Percentiles rank a stretch among this genome's conserved stretches.
phyloP scores from a whole-genome alignment of 2,888 invertebrate species.

The Nymphalis c-album region DNA sequence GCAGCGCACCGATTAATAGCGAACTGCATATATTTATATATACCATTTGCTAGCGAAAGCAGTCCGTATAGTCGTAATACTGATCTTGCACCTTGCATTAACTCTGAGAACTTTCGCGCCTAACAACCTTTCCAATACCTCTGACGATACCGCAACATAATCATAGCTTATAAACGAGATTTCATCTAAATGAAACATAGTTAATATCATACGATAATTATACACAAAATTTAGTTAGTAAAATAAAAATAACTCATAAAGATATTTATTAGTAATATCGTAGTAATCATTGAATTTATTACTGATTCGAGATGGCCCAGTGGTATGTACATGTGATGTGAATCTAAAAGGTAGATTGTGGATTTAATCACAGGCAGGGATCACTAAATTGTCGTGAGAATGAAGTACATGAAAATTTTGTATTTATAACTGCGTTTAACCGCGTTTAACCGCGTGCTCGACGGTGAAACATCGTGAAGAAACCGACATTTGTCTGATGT shows the following conservation, averaged over 20 bases:
- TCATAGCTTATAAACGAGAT: slow-evolving; percentile 21
- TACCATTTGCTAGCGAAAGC: slow-evolving; percentile 62
- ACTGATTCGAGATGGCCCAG: too few species aligned
- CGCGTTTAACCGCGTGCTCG: too few species aligned
- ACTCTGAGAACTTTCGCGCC: slow-evolving; percentile 72
- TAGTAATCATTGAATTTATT: too few species aligned
- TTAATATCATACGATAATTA: background rate
- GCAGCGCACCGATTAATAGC: background rate
- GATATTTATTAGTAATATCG: too few species aligned
- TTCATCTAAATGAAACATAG: slow-evolving; percentile 4
- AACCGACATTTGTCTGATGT: too few species aligned
- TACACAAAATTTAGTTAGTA: background rate
- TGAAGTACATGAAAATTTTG: too few species aligned
- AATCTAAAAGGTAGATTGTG: too few species aligned
- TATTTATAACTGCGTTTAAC: too few species aligned
- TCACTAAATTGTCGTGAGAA: too few species aligned
- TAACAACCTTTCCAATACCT: slow-evolving; percentile 46
- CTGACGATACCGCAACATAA: slow-evolving; percentile 28
- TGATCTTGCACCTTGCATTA: slow-evolving; percentile 59
- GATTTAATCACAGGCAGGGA: too few species aligned
- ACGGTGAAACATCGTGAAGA: too few species aligned
- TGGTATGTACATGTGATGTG: too few species aligned
- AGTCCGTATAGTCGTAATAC: slow-evolving; percentile 53
- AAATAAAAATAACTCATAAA: background rate
- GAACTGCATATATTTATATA: slow-evolving; percentile 6